These are phyloP conservation scores for Holothuria glaberrima DNA, from an alignment of 35 echinoderm and acorn worm genomes.

Conservation along the genomic window DNA sequence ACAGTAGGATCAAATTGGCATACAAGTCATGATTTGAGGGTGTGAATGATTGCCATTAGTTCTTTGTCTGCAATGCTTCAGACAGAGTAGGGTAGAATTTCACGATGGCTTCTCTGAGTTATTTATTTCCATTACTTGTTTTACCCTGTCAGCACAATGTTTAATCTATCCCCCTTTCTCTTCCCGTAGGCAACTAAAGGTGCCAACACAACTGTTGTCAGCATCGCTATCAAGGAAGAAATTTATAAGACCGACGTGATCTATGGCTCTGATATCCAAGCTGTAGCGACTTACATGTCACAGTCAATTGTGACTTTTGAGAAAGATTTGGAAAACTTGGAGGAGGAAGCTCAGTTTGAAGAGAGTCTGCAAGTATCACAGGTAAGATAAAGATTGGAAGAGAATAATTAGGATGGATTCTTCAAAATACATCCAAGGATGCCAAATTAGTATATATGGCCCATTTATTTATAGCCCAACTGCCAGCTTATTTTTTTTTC, in stretches of 20 bases:
- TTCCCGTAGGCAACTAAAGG: slow-evolving; percentile 28
- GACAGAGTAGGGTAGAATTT: too few species aligned
- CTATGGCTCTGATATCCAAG: slow-evolving; percentile 77
- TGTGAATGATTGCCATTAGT: too few species aligned
- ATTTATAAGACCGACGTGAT: slow-evolving; percentile 51
- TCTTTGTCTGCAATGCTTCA: too few species aligned
- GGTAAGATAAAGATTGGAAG: slow-evolving; percentile 27
- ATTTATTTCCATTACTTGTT: background rate
- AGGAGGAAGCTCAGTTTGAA: slow-evolving; percentile 28
- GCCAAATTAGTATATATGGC: too few species aligned
- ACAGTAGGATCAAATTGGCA: too few species aligned
- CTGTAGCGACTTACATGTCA: slow-evolving; percentile 55
- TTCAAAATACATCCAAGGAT: too few species aligned
- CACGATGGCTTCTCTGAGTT: background rate
- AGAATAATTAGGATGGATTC: background rate
- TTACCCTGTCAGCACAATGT: background rate
- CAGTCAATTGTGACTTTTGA: slow-evolving; percentile 54
- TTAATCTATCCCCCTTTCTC: slow-evolving; percentile 13
- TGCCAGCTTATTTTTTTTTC: too few species aligned
- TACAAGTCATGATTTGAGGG: too few species aligned
- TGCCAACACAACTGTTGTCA: slow-evolving; percentile 51
- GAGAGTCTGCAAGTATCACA: slow-evolving; percentile 67
- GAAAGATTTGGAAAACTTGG: slow-evolving; percentile 51
- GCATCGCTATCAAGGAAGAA: slow-evolving; percentile 39
- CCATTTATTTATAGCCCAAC: too few species aligned